Conservation (phyloP, 1,140 invertebrate genomes). For the Limonius californicus region DNA sequence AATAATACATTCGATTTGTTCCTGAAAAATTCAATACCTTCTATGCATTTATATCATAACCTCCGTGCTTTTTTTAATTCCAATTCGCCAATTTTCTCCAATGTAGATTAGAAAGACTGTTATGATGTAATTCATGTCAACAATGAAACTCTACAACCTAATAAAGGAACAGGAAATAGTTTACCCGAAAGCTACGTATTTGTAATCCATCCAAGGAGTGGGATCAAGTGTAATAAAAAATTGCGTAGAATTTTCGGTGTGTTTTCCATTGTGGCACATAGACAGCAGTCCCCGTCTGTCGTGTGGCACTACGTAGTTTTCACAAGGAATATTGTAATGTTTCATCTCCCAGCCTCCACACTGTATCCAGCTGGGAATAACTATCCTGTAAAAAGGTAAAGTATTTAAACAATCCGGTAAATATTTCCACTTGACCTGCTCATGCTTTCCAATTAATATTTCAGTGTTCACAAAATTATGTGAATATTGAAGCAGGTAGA, state of each 20-base stretch:
- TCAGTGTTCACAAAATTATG: too few species aligned
- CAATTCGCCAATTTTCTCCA: too few species aligned
- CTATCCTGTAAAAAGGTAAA: slow-evolving; percentile 42
- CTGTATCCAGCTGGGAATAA: slow-evolving; percentile 53
- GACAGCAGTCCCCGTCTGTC: slow-evolving; percentile 52
- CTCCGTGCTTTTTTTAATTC: too few species aligned
- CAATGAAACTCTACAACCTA: slow-evolving; percentile 1
- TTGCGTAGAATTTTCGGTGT: slow-evolving; percentile 66
- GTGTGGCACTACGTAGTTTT: slow-evolving; percentile 55
- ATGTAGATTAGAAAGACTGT: neutral
- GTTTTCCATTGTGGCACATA: slow-evolving; percentile 52
- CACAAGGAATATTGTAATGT: slow-evolving; percentile 46
- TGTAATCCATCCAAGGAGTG: slow-evolving; percentile 68
- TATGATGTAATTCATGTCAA: neutral
- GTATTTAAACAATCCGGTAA: too few species aligned
- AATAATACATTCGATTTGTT: too few species aligned
- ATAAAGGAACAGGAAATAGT: neutral
- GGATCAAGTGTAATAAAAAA: slow-evolving; percentile 76
- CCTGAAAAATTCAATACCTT: too few species aligned
- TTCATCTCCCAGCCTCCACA: slow-evolving; percentile 50
- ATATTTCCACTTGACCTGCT: too few species aligned
- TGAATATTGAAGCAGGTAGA: too few species aligned
- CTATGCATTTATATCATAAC: too few species aligned
- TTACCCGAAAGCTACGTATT: slow-evolving; percentile 76
- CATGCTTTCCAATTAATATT: too few species aligned